phyloP scores from a whole-genome alignment of 2,797 vertebrate species.

The Anguilla marmorata region DNA sequence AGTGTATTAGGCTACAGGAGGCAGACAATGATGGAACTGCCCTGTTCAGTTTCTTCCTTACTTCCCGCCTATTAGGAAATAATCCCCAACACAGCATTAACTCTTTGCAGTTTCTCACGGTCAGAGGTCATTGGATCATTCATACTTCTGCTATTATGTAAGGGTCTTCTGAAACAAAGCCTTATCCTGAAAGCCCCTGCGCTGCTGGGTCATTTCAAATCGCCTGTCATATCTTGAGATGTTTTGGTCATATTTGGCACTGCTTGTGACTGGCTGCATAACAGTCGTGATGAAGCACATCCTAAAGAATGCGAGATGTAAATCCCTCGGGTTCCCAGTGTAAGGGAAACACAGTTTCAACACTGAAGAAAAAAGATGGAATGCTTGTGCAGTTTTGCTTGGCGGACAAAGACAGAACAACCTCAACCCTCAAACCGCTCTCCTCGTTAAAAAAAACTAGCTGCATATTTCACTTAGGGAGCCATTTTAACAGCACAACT shows the following conservation, averaged over 20 bases:
- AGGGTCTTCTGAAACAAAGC: neutral
- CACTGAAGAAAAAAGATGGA: conserved; percentile 14
- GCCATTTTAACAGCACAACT: neutral
- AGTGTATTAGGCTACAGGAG: too few relatives aligned
- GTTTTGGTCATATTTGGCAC: conserved; percentile 44
- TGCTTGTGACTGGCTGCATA: conserved; percentile 29
- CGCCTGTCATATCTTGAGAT: conserved; percentile 22
- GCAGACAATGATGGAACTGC: too few relatives aligned
- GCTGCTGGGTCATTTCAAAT: conserved; percentile 10
- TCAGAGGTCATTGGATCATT: neutral
- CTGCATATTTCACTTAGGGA: neutral
- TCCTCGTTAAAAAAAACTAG: neutral
- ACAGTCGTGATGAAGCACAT: conserved; percentile 35
- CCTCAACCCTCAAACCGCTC: neutral
- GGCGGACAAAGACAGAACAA: neutral
- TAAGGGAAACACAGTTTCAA: conserved; percentile 12
- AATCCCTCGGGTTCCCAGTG: conserved; percentile 21
- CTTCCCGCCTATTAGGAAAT: neutral
- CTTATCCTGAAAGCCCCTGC: neutral
- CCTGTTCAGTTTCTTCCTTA: neutral
- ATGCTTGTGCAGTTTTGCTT: conserved; percentile 22
- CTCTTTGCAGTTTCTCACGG: neutral
- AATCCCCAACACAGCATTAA: neutral
- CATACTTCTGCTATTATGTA: neutral
- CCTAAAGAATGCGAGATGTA: conserved; percentile 42